These are phyloP conservation scores for Marcusenius ussheri DNA, from an alignment of 2,113 vertebrate species.

Conservation along the genomic window DNA sequence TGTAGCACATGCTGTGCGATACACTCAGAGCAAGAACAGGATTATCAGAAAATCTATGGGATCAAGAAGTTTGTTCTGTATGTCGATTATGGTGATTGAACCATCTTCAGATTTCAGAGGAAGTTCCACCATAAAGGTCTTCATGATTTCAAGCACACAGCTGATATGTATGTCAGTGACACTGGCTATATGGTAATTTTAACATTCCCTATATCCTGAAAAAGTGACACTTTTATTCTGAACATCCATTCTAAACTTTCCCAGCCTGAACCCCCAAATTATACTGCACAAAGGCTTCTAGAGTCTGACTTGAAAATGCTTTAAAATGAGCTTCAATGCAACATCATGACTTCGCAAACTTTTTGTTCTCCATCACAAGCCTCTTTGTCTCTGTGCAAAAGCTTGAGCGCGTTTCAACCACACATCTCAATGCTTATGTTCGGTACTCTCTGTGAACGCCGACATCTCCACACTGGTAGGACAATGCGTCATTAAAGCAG, in stretches of 20 bases:
- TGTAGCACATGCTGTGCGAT: neutral
- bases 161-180: neutral
- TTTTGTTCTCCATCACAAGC: neutral
- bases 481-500: conserved; percentile 1
- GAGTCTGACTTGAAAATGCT: neutral
- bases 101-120: neutral
- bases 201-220: neutral
- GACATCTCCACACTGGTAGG: neutral
- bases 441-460: neutral
- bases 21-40: neutral
- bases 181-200: neutral
- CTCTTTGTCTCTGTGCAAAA: neutral
- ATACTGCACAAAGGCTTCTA: neutral
- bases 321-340: neutral
- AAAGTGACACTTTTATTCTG: neutral
- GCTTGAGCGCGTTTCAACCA: neutral
- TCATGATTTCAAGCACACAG: neutral
- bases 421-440: neutral
- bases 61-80: neutral
- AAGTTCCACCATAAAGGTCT: neutral
- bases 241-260: neutral
- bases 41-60: neutral
- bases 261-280: neutral
- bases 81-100: neutral
- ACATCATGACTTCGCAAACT: neutral